These are phyloP conservation scores for Pterostichus niger DNA, from an alignment of 2,888 invertebrate species.

Conservation along the genomic window DNA sequence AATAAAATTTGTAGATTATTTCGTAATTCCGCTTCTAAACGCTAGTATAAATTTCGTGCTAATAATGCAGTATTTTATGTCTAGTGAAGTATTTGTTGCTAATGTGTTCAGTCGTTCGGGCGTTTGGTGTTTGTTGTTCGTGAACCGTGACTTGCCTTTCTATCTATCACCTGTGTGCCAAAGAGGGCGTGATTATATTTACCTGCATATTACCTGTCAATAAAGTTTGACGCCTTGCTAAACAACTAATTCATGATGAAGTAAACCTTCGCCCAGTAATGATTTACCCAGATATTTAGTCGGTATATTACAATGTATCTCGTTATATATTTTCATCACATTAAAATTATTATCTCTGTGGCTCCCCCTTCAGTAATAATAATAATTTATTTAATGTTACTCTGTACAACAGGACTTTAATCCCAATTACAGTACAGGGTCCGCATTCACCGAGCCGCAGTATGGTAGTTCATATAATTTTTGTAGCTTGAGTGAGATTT, in stretches of 20 bases:
- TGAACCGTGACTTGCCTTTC: slow-evolving; percentile 58
- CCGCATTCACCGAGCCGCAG: too few relatives aligned
- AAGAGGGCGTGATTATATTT: slow-evolving; percentile 62
- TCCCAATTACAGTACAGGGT: too few relatives aligned
- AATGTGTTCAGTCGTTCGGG: slow-evolving; percentile 19
- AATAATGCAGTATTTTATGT: not conserved
- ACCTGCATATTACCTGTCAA: slow-evolving; percentile 64
- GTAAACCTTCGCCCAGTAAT: not conserved
- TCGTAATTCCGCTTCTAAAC: not conserved
- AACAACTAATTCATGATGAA: slow-evolving; percentile 11
- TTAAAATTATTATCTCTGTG: too few relatives aligned
- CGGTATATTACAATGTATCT: too few relatives aligned
- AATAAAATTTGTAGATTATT: slow-evolving; percentile 17
- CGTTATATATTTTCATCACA: too few relatives aligned
- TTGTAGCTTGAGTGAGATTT: too few relatives aligned
- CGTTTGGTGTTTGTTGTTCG: slow-evolving; percentile 42
- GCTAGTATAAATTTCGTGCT: slow-evolving; percentile 1
- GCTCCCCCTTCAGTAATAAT: too few relatives aligned
- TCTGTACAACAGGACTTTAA: too few relatives aligned
- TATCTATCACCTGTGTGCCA: slow-evolving; percentile 43
- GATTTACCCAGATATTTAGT: too few relatives aligned
- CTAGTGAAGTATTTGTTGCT: slow-evolving; percentile 15
- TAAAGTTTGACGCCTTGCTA: slow-evolving; percentile 48
- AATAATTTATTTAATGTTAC: too few relatives aligned
- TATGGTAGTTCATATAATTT: too few relatives aligned